Base-by-base conservation (phyloP, 2,113 vertebrate species). In the Paramisgurnus dabryanus region DNA sequence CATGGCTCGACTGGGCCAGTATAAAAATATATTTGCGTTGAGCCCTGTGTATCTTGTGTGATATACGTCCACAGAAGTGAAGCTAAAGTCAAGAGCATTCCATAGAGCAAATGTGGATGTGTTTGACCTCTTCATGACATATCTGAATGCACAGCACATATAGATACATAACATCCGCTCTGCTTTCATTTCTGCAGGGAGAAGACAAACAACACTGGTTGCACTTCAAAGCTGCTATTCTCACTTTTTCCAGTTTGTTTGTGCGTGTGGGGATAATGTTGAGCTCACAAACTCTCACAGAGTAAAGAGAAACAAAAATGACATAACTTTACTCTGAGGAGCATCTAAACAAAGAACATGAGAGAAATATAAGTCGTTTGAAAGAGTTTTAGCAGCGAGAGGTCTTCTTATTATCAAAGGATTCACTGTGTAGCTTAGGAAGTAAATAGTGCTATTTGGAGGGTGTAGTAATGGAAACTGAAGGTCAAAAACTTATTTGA, bases 171-270 rank as follows among this genome's bases (percentile, higher is more conserved):
- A 40, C 55, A 8, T 34, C 67, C 12, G 22, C 1, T 71, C 53
- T 55, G 22, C 13, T 22, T 0, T 34, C 1, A 3, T 64, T 66
- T 71, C 78, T 72, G 40, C 63, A 53, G 63, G 58, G 67, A 76
- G 73, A 64, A 63, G 22, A 39, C 57, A 17, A 13, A 64, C 43
- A 22, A 11, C 18, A 50, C 41, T 40, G 71, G 10, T 70, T 67
- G 65, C 47, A 83, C 87, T 87, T 88, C 82, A 88, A 90, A 92
- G 88, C 86, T 71, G 45, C 43, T 73, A 39, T 84, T 85, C 55
- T 27, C 40, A 18, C 77, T 75, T 70, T 63, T 77, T 86, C 75
- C 76, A 68, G 53, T 83, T 88, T 86, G 83, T 86, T 78, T 83
- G 85, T 77, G 83, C 50, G 60, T 80, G 83, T 83, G 67, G 84